These are phyloP conservation scores for Heloderma charlesbogerti DNA, from an alignment of 2,113 vertebrate species.

Conservation along the genomic window DNA sequence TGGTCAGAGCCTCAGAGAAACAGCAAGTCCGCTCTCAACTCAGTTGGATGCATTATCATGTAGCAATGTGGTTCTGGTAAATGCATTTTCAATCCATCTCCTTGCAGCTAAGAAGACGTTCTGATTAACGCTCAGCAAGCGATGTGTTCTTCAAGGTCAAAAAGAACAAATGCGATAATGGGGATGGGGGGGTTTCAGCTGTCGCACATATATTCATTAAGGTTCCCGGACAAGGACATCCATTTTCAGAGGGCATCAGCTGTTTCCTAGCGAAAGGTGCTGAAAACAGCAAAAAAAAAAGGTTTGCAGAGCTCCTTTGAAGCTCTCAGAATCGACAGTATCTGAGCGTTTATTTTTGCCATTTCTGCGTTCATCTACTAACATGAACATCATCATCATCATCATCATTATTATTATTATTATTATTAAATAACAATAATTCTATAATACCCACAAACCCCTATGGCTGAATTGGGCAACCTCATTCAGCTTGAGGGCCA, in stretches of 20 bases:
- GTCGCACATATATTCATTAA: neutral
- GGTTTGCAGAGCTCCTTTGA: neutral
- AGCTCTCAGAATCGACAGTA: neutral
- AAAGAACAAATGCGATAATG: neutral
- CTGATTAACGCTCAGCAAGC: neutral
- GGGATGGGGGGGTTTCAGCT: conserved; percentile 23
- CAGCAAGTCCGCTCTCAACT: neutral
- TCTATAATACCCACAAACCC: neutral
- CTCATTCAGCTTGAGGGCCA: too few species aligned
- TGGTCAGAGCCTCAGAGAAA: neutral
- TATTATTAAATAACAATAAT: too few species aligned
- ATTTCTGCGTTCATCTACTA: neutral
- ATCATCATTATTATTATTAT: too few species aligned
- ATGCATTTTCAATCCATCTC: conserved; percentile 46
- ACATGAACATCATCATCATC: too few species aligned
- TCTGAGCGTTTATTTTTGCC: neutral
- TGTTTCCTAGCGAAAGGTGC: neutral
- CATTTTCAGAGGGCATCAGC: neutral
- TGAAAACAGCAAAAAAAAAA: neutral
- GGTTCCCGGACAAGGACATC: conserved; percentile 19
- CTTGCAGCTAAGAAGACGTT: neutral
- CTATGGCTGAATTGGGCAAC: too few species aligned
- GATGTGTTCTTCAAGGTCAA: neutral
- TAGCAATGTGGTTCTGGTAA: conserved; percentile 14
- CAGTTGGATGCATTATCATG: conserved; percentile 16